Conservation (phyloP, 2,888 invertebrate species). For the Cephalotes varians region DNA sequence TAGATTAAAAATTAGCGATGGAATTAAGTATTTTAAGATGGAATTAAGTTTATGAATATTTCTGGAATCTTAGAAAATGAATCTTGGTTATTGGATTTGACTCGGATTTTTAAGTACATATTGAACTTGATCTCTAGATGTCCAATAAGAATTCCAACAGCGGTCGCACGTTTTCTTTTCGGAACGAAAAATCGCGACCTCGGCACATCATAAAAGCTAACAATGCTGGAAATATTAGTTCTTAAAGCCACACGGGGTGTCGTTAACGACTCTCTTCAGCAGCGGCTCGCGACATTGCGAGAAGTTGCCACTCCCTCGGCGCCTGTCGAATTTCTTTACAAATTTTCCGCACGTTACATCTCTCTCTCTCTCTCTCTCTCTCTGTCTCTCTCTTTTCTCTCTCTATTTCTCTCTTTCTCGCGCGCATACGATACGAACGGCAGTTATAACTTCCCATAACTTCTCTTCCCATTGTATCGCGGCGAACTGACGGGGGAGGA, state of each 20-base stretch:
- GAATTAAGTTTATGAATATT: too few species aligned
- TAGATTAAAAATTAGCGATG: too few species aligned
- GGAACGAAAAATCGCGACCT: conserved; percentile 60
- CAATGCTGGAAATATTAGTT: conserved; percentile 84
- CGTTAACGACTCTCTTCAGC: conserved; percentile 75
- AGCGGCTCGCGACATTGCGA: conserved; percentile 30
- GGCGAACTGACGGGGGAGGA: neutral
- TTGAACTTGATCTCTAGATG: too few species aligned
- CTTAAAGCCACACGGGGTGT: conserved; percentile 82
- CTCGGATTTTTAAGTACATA: too few species aligned
- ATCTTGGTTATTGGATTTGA: too few species aligned
- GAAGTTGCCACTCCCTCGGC: conserved; percentile 67
- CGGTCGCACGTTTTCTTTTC: conserved; percentile 57
- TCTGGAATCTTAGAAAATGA: too few species aligned
- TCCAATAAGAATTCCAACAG: neutral
- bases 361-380: neutral
- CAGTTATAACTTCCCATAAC: conserved; percentile 40
- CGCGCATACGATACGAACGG: neutral
- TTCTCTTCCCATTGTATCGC: conserved; percentile 29
- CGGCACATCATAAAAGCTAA: conserved; percentile 79
- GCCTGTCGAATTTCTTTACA: conserved; percentile 69
- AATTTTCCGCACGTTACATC: conserved; percentile 46
- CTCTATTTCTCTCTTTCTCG: neutral
- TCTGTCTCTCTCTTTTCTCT: neutral
- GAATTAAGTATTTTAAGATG: too few species aligned